Evolutionary conservation across 92 coral and sea anemone species (phyloP), one percentile per base, ranked within the genome.

Genomic region (Muricea muricata): DNA sequence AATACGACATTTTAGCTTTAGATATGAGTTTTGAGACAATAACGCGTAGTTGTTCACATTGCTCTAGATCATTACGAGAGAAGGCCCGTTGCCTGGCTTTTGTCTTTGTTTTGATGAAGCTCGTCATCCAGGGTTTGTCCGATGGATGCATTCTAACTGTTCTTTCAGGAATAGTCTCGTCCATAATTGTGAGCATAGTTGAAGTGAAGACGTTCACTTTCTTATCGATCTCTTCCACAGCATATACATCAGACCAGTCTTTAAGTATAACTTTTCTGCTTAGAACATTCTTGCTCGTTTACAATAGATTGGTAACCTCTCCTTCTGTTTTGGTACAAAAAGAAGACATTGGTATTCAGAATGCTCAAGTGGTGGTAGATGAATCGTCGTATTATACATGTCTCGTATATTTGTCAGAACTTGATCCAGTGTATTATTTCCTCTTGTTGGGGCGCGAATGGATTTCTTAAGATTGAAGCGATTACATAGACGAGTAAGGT

Each of bases 21-120:
- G 79, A 39, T 37, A 72, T 23, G 46, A 72, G 79, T 21, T 1
- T n/a, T n/a, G n/a, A n/a, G n/a, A n/a, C n/a, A n/a, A n/a, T n/a
- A n/a, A n/a, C n/a, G n/a, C n/a, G n/a, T n/a, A n/a, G n/a, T n/a
- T n/a, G n/a, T n/a, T n/a, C n/a, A n/a, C n/a, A n/a, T n/a, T n/a
- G n/a, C n/a, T n/a, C n/a, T n/a, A n/a, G n/a, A n/a, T n/a, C n/a
- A n/a, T n/a, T n/a, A n/a, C n/a, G n/a, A n/a, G n/a, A 74, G 41
- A 74, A 74, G 29, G 47, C 80, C 1, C 61, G 80, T 23, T 73
- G 80, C 45, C 80, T 40, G 23, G 31, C 80, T 45, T 40, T 40
- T 9, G 45, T 73, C 80, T 73, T 73, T 1, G 29, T 40, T 65
- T n/a, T n/a, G n/a, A n/a, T n/a, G n/a, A n/a, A n/a, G n/a, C n/a